These are phyloP conservation scores for Aspidiotus destructor DNA, from an alignment of 2,888 invertebrate genomes.

Conservation along the genomic window DNA sequence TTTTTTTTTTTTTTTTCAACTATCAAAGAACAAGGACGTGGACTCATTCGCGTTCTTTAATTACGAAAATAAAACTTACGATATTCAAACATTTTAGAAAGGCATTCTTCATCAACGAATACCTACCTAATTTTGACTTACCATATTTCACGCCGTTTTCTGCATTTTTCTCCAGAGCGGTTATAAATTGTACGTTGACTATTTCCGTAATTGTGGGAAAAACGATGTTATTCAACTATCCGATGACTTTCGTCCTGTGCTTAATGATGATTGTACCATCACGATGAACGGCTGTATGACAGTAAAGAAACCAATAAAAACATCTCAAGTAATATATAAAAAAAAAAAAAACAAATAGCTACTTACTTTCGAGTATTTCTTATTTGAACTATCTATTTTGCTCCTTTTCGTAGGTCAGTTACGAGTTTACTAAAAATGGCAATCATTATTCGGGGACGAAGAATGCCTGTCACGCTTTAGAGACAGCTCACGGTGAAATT, in stretches of 20 bases:
- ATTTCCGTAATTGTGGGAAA: slow-evolving; percentile 27
- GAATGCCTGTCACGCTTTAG: slow-evolving; percentile 21
- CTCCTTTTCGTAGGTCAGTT: slow-evolving; percentile 6
- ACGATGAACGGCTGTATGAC: slow-evolving; percentile 21
- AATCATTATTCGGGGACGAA: slow-evolving; percentile 13
- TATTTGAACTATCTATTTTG: no score
- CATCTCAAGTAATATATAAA: slow-evolving; percentile 18
- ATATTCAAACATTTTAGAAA: background rate
- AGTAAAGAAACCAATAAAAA: slow-evolving; percentile 24
- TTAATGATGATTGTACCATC: slow-evolving; percentile 23
- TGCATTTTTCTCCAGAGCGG: slow-evolving; percentile 8
- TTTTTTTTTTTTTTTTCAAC: background rate
- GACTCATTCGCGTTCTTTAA: background rate
- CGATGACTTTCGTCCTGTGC: slow-evolving; percentile 21
- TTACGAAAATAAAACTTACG: background rate
- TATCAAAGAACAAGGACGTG: background rate
- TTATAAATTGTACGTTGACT: slow-evolving; percentile 25
- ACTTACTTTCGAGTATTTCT: background rate
- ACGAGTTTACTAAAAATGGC: slow-evolving; percentile 21
- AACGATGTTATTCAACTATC: slow-evolving; percentile 23
- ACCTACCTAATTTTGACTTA: background rate
- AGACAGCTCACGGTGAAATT: slow-evolving; percentile 19
- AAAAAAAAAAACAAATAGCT: background rate
- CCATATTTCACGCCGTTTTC: background rate
- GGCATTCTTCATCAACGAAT: no score